Evolutionary conservation across 2,888 invertebrate species (phyloP).

Genomic region (Stenodema calcarata): DNA sequence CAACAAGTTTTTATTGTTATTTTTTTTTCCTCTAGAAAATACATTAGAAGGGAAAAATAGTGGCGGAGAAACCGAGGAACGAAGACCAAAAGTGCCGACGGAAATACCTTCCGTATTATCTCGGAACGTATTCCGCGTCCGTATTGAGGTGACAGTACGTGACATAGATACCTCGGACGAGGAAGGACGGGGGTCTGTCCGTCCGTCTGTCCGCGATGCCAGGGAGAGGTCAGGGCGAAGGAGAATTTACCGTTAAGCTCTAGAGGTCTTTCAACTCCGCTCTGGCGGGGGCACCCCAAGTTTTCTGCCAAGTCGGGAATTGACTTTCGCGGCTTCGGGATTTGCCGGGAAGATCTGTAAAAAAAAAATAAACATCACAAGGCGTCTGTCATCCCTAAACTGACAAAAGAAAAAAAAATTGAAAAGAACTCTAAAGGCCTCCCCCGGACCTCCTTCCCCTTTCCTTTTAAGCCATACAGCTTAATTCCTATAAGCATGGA

Average conservation of each 20-base stretch:
- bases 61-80: neutral
- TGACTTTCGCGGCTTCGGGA: neutral
- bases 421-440: no score
- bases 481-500: no score
- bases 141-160: conserved; percentile 29
- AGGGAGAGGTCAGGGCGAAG: conserved; percentile 33
- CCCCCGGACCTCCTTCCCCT: no score
- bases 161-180: conserved; percentile 14
- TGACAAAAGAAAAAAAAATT: no score
- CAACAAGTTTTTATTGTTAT: no score
- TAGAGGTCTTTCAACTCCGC: conserved; percentile 40
- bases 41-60: no score
- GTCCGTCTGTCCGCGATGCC: conserved; percentile 12
- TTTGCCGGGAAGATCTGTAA: no score
- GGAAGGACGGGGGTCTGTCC: neutral
- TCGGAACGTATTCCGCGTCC: neutral
- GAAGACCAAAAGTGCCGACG: neutral
- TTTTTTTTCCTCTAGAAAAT: no score
- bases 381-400: no score
- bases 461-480: no score
- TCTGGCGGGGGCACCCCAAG: neutral
- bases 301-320: neutral
- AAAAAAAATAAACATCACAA: no score
- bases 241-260: conserved; percentile 34
- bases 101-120: neutral